These are phyloP conservation scores for Acrocephalus kingi DNA, from an alignment of 2,113 vertebrate genomes.

Conservation along the genomic window DNA sequence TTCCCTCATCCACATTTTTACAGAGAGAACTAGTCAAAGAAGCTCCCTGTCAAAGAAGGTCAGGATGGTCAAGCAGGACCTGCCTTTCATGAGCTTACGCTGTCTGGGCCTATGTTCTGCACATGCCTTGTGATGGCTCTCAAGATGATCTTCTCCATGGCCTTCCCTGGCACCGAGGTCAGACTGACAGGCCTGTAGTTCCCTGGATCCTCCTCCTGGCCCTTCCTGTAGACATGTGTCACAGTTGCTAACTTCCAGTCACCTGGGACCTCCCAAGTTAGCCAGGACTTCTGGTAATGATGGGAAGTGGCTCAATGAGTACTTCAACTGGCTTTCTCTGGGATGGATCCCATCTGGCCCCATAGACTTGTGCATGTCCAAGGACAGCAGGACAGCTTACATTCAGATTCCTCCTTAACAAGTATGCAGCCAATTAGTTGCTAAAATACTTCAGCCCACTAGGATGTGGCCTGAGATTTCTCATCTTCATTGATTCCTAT, in stretches of 20 bases:
- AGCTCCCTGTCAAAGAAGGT: neutral
- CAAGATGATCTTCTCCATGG: neutral
- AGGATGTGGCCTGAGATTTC: constrained; percentile 9
- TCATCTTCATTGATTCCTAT: constrained; percentile 6
- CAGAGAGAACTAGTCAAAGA: too few relatives aligned
- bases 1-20: neutral
- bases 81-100: neutral
- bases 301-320: neutral
- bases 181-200: neutral
- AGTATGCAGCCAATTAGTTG: neutral
- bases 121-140: fast-evolving
- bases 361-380: neutral
- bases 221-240: neutral
- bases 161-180: fast-evolving
- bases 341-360: neutral
- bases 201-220: neutral
- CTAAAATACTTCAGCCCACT: neutral
- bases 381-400: neutral
- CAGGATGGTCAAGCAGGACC: neutral
- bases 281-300: neutral
- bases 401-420: neutral
- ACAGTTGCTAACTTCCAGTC: neutral
- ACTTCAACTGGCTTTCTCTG: neutral
- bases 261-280: neutral
- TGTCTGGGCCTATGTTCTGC: neutral